Conservation (phyloP, 2,113 vertebrate genomes). For the Smithornis capensis region DNA sequence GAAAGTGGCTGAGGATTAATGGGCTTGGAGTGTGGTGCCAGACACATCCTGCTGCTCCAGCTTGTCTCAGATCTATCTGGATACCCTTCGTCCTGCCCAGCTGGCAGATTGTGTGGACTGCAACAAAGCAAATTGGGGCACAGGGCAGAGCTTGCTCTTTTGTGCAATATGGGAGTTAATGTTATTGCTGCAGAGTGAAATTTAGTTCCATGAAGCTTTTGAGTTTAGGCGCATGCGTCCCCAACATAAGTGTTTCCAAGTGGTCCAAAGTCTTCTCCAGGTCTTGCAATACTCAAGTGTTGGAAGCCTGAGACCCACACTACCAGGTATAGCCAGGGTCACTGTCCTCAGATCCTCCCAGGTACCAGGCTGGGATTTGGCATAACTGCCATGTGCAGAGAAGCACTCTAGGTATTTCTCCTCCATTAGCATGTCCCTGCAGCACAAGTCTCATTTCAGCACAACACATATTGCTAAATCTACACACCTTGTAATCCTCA, state of each 20-base stretch:
- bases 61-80: not conserved
- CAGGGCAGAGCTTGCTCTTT: not conserved
- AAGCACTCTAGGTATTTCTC: slow-evolving; percentile 5
- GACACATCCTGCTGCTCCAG: slow-evolving; percentile 36
- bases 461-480: not conserved
- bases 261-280: not conserved
- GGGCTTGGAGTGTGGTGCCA: not conserved
- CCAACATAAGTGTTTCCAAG: not conserved
- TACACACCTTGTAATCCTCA: not conserved
- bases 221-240: not conserved
- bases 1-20: slow-evolving; percentile 53
- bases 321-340: not conserved
- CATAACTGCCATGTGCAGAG: not conserved
- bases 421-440: not conserved
- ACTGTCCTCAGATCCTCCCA: not conserved
- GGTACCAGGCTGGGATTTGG: not conserved
- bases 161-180: not conserved
- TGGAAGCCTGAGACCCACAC: not conserved
- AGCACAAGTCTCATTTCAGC: not conserved
- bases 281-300: not conserved
- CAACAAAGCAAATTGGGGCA: not conserved
- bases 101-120: not conserved
- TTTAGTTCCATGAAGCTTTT: not conserved
- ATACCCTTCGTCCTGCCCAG: not conserved
- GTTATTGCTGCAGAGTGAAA: not conserved